Conservation (phyloP, 1,140 invertebrate genomes). For the Hycleus cichorii region DNA sequence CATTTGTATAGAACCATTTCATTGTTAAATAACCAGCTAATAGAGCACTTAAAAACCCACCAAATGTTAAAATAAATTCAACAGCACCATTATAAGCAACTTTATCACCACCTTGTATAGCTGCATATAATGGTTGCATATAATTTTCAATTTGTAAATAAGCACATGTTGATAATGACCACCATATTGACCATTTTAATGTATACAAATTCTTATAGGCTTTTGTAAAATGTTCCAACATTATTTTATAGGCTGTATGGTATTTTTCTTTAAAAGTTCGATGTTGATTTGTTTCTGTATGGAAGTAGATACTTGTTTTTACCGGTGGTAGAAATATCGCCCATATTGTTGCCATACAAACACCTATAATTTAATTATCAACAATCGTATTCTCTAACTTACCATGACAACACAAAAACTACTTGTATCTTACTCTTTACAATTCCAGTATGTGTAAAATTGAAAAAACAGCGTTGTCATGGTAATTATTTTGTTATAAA, state of each 20-base stretch:
- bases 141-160: slow-evolving; percentile 76
- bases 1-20: slow-evolving; percentile 37
- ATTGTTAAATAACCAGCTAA: slow-evolving; percentile 35
- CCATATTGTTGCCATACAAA: slow-evolving; percentile 64
- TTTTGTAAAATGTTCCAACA: slow-evolving; percentile 64
- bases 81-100: slow-evolving; percentile 54
- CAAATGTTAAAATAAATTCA: slow-evolving; percentile 64
- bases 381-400: background rate
- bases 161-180: slow-evolving; percentile 69
- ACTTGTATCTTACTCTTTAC: too few relatives aligned
- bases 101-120: slow-evolving; percentile 34
- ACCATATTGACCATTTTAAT: slow-evolving; percentile 85
- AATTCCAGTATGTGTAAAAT: background rate
- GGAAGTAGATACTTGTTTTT: slow-evolving; percentile 72
- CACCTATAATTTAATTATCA: slow-evolving; percentile 46
- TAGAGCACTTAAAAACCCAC: slow-evolving; percentile 55
- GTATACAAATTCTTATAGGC: slow-evolving; percentile 66
- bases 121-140: slow-evolving; percentile 72
- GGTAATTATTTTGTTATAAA: too few relatives aligned
- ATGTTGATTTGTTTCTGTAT: slow-evolving; percentile 42
- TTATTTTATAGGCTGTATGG: slow-evolving; percentile 38
- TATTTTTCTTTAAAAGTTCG: slow-evolving; percentile 18
- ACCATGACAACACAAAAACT: too few relatives aligned
- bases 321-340: slow-evolving; percentile 73
- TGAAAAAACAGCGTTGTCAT: too few relatives aligned